Percentiles rank a stretch among this genome's conserved stretches.
These are phyloP conservation scores for Teleogryllus occipitalis DNA, from an alignment of 1,140 invertebrate genomes.

Conservation along the genomic window DNA sequence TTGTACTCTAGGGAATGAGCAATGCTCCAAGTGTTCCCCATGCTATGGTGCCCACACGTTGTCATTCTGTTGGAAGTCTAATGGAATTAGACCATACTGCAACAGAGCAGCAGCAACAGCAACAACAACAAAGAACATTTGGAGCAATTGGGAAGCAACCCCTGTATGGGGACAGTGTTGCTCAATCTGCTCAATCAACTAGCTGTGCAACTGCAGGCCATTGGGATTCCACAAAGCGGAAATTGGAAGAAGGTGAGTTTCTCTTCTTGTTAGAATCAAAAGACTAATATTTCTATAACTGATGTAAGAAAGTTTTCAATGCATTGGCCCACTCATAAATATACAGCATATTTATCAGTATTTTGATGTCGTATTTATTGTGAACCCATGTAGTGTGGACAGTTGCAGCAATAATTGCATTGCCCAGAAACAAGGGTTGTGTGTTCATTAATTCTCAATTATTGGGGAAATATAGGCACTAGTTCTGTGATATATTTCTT, in stretches of 20 bases:
- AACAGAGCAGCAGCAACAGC: slow-evolving; percentile 31
- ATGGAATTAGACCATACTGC: slow-evolving; percentile 45
- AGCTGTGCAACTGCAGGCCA: background rate
- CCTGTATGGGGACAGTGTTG: background rate
- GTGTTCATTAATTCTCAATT: no score
- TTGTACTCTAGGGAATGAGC: background rate
- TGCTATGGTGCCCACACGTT: slow-evolving; percentile 39
- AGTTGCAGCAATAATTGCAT: no score
- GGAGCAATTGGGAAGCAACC: no score
- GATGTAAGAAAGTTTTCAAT: no score
- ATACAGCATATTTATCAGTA: no score
- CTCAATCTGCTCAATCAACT: background rate
- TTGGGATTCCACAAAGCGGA: slow-evolving; percentile 27
- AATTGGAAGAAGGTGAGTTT: slow-evolving; percentile 24
- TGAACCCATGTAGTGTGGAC: no score
- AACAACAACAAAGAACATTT: background rate
- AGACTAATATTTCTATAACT: background rate
- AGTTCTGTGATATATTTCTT: no score
- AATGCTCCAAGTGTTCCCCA: background rate
- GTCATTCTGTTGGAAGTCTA: slow-evolving; percentile 57
- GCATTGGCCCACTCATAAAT: no score
- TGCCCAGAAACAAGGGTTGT: no score
- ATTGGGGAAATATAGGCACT: no score
- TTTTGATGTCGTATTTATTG: no score
- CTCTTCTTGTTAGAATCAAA: background rate